phyloP scores from a whole-genome alignment of 2,113 vertebrate genomes.

The Halcyon senegalensis region DNA sequence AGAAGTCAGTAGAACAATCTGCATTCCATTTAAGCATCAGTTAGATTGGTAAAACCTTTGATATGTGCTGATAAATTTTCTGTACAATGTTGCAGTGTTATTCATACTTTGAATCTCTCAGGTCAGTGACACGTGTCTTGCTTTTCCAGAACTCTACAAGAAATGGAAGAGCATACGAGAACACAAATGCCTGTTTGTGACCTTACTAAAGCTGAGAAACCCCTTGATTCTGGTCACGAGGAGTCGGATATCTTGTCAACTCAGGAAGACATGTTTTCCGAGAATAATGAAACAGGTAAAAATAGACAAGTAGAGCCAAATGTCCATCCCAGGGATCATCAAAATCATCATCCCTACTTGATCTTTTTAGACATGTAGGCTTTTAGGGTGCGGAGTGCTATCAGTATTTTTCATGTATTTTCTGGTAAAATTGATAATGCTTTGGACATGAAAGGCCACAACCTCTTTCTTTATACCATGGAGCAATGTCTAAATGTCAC shows the following conservation, averaged over 20 bases:
- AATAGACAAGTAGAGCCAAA: background rate
- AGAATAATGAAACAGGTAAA: slow-evolving; percentile 72
- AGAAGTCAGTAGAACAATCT: background rate
- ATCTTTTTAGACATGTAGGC: background rate
- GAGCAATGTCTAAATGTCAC: background rate
- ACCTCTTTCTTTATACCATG: background rate
- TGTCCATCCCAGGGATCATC: background rate
- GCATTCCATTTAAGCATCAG: background rate
- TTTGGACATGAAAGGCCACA: background rate
- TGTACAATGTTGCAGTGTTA: background rate
- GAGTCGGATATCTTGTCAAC: slow-evolving; percentile 81
- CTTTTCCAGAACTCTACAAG: slow-evolving; percentile 66
- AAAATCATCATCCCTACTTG: background rate
- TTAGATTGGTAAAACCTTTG: background rate
- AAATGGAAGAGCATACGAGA: slow-evolving; percentile 12
- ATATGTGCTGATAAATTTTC: background rate
- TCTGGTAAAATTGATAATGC: background rate
- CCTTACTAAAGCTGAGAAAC: slow-evolving; percentile 58
- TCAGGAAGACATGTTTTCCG: slow-evolving; percentile 91
- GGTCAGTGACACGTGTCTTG: slow-evolving; percentile 76
- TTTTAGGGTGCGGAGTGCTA: background rate
- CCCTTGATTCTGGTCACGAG: slow-evolving; percentile 21
- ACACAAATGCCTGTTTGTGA: slow-evolving; percentile 59
- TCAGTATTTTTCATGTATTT: background rate
- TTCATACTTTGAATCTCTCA: slow-evolving; percentile 31